These are phyloP conservation scores for Baronia brevicornis DNA, from an alignment of 2,888 invertebrate species.

Conservation along the genomic window DNA sequence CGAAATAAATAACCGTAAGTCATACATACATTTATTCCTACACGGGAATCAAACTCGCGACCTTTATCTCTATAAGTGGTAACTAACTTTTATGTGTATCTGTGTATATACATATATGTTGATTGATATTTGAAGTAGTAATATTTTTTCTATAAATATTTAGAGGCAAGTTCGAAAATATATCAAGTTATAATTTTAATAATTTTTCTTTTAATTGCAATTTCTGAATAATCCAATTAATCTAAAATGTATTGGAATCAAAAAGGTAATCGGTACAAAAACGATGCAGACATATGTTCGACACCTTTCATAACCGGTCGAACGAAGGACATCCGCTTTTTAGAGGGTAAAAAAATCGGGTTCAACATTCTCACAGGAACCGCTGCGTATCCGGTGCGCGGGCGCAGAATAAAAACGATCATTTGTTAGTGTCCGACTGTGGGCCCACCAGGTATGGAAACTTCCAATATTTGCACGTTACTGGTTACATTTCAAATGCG, in stretches of 20 bases:
- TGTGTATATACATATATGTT: no score
- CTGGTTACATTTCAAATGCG: no score
- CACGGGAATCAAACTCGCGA: no score
- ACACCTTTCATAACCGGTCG: conserved; percentile 75
- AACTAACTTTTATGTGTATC: no score
- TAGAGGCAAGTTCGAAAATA: no score
- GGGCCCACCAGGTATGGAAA: conserved; percentile 45
- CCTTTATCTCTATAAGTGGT: no score
- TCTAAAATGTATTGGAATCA: conserved; percentile 23
- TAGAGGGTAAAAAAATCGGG: conserved; percentile 62
- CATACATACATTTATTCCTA: no score
- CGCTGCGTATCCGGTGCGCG: conserved; percentile 67
- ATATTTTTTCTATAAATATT: no score
- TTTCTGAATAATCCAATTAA: conserved; percentile 7
- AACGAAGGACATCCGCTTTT: conserved; percentile 74
- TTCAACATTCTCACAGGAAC: conserved; percentile 74
- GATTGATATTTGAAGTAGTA: no score
- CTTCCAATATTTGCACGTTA: conserved; percentile 16
- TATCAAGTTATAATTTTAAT: no score
- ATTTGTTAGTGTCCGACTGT: conserved; percentile 59
- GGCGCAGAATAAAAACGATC: conserved; percentile 67
- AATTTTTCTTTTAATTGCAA: no score
- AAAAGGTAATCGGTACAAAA: conserved; percentile 44
- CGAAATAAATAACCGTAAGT: no score
- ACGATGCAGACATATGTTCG: conserved; percentile 69